A percentile compares a stretch with the other conserved stretches of the same genome.
These are phyloP conservation scores for Drosophila biarmipes DNA, from an alignment of 1,140 invertebrate genomes.

Conservation along the genomic window DNA sequence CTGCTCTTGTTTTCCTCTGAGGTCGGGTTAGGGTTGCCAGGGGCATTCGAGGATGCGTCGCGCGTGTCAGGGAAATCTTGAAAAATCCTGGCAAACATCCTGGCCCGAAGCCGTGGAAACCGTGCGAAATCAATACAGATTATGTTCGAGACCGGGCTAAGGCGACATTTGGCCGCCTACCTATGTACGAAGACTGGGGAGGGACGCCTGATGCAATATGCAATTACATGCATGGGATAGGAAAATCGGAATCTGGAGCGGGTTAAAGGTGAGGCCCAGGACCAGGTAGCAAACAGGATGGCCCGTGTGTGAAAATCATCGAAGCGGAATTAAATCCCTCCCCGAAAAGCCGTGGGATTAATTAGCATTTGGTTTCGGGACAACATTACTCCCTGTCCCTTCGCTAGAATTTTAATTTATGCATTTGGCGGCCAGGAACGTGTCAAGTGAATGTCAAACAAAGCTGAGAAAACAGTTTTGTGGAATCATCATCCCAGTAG, in stretches of 20 bases:
- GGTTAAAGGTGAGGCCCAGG: slow-evolving; percentile 34
- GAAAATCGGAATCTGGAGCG: slow-evolving; percentile 55
- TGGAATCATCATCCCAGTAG: slow-evolving; percentile 11
- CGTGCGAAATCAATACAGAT: slow-evolving; percentile 65
- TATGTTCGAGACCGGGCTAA: slow-evolving; percentile 43
- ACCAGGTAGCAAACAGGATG: slow-evolving; percentile 21
- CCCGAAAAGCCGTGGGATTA: slow-evolving; percentile 63
- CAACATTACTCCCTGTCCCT: slow-evolving; percentile 23
- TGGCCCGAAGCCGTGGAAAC: slow-evolving; percentile 7
- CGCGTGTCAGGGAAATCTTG: slow-evolving; percentile 59
- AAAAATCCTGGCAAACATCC: slow-evolving; percentile 38
- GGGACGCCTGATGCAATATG: slow-evolving; percentile 48
- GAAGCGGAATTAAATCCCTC: slow-evolving; percentile 55
- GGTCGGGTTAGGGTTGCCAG: slow-evolving; percentile 17
- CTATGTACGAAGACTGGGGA: slow-evolving; percentile 8
- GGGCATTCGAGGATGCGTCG: slow-evolving; percentile 14
- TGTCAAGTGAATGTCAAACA: slow-evolving; percentile 79
- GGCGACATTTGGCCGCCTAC: slow-evolving; percentile 44
- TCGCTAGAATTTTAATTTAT: slow-evolving; percentile 46
- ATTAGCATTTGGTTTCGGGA: slow-evolving; percentile 75
- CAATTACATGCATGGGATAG: slow-evolving; percentile 79
- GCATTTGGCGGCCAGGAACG: slow-evolving; percentile 27
- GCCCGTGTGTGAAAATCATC: slow-evolving; percentile 69
- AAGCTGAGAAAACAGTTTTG: slow-evolving; percentile 54
- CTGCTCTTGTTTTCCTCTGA: slow-evolving; percentile 28